A percentile compares a stretch with the other conserved stretches of the same genome.
phyloP scores from a whole-genome alignment of 1,140 invertebrate genomes.

The Micrasema longulum region DNA sequence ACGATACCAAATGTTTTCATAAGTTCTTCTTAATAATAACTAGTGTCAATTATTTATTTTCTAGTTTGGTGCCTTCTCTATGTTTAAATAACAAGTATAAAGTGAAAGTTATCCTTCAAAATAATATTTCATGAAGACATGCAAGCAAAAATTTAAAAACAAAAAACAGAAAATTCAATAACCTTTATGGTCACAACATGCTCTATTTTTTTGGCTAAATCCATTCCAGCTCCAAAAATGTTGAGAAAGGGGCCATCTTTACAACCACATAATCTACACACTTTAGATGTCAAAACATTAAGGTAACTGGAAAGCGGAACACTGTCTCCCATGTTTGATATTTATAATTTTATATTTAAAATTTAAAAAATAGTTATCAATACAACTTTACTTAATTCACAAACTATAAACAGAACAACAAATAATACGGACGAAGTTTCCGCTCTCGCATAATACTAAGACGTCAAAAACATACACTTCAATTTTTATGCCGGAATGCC shows the following conservation, averaged over 20 bases:
- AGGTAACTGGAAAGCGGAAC: conserved; percentile 2
- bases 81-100: not conserved
- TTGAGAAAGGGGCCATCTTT: conserved; percentile 50
- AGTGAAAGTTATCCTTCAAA: not conserved
- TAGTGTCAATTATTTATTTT: no score
- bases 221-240: conserved; percentile 48
- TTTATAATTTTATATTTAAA: no score
- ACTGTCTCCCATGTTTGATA: conserved; percentile 20
- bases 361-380: no score
- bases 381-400: no score
- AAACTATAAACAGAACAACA: no score
- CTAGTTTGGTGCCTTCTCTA: no score
- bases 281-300: conserved; percentile 29
- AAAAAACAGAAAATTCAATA: conserved; percentile 7
- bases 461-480: no score
- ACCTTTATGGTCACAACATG: conserved; percentile 36
- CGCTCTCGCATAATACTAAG: no score
- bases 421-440: no score
- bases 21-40: no score
- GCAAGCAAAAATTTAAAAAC: not conserved
- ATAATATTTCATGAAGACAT: not conserved
- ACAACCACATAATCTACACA: conserved; percentile 46
- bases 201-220: conserved; percentile 42
- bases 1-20: no score
- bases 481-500: no score